Percentiles rank a stretch among this genome's conserved stretches.
These are phyloP conservation scores for Amiota minor DNA, from an alignment of 2,888 invertebrate genomes.

Conservation along the genomic window DNA sequence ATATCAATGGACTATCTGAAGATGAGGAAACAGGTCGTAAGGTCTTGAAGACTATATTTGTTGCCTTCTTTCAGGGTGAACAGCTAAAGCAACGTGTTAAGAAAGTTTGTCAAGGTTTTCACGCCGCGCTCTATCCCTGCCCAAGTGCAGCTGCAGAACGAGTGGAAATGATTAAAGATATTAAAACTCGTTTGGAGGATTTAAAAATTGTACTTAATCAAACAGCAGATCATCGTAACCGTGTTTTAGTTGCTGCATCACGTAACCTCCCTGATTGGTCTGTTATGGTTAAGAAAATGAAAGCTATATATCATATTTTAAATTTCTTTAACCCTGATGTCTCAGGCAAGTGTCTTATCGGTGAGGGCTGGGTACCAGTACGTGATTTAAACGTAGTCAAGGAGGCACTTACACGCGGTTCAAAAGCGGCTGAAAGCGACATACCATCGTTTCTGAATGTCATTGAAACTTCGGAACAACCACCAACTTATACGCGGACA, in stretches of 20 bases:
- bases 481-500: constrained; percentile 93
- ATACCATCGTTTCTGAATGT: constrained; percentile 95
- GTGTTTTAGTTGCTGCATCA: constrained; percentile 85
- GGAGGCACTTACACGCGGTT: constrained; percentile 85
- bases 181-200: constrained; percentile 87
- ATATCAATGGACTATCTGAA: constrained; percentile 82
- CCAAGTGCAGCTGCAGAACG: constrained; percentile 86
- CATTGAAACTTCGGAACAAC: constrained; percentile 84
- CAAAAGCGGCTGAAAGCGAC: constrained; percentile 87
- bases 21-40: constrained; percentile 82
- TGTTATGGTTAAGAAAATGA: constrained; percentile 88
- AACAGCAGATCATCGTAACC: constrained; percentile 87
- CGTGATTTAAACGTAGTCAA: constrained; percentile 82
- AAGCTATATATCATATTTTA: constrained; percentile 94
- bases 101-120: constrained; percentile 90
- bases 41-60: constrained; percentile 87
- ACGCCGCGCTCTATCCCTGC: constrained; percentile 89
- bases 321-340: constrained; percentile 95
- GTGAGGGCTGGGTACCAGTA: constrained; percentile 90
- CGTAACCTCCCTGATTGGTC: constrained; percentile 88
- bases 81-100: constrained; percentile 88
- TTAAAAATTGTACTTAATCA: constrained; percentile 84
- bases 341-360: constrained; percentile 90
- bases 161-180: constrained; percentile 86
- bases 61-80: constrained; percentile 88